Percentiles rank a stretch among this genome's conserved stretches.
These are phyloP conservation scores for Pandemis cinnamomeana DNA, from an alignment of 2,888 invertebrate species.

Conservation along the genomic window DNA sequence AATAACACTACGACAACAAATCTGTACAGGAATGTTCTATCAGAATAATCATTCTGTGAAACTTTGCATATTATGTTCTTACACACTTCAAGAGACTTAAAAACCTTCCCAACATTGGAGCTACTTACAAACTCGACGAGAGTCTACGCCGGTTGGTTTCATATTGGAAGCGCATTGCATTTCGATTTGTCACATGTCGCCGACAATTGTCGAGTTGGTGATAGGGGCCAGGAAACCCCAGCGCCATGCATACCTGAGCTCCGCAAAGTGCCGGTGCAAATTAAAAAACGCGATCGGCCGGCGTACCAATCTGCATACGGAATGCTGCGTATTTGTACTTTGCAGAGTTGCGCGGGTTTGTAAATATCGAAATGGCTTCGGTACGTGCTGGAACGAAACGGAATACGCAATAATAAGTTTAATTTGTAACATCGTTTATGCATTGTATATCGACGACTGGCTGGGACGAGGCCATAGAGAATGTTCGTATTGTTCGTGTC, in stretches of 20 bases:
- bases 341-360: not conserved
- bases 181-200: too few species aligned
- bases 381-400: not conserved
- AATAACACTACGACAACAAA: too few species aligned
- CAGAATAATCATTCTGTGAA: too few species aligned
- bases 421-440: too few species aligned
- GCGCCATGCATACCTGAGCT: constrained; percentile 35
- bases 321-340: constrained; percentile 50
- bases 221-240: not conserved
- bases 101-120: not conserved
- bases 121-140: too few species aligned
- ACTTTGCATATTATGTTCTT: not conserved
- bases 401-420: not conserved
- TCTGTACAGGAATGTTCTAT: too few species aligned
- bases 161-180: too few species aligned
- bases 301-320: constrained; percentile 56
- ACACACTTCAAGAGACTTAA: not conserved
- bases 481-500: too few species aligned
- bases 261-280: constrained; percentile 51
- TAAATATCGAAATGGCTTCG: constrained; percentile 8
- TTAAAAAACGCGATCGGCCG: constrained; percentile 63
- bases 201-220: too few species aligned
- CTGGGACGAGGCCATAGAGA: too few species aligned
- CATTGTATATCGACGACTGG: too few species aligned
- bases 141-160: too few species aligned